Conservation (phyloP, 1,140 invertebrate species). For the Drosophila arizonae region DNA sequence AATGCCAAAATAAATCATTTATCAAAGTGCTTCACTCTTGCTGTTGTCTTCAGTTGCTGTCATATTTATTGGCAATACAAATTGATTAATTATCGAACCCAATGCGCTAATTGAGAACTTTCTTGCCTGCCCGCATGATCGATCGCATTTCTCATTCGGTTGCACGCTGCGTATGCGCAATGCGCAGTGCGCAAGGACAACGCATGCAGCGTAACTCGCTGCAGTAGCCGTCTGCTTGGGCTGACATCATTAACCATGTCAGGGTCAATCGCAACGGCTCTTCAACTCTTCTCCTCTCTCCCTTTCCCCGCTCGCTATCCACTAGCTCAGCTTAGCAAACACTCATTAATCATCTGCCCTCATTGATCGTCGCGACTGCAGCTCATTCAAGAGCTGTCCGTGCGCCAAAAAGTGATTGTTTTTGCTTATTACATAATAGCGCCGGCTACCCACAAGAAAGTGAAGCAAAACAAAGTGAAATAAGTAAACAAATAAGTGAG, state of each 20-base stretch:
- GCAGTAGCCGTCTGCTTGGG: slow-evolving; percentile 40
- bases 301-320: neutral
- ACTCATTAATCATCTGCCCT: slow-evolving; percentile 51
- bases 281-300: neutral
- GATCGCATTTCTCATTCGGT: slow-evolving; percentile 13
- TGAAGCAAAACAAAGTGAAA: slow-evolving; percentile 7
- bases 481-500: too few species aligned
- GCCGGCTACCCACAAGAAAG: slow-evolving; percentile 37
- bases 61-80: slow-evolving; percentile 78
- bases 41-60: slow-evolving; percentile 40
- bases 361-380: slow-evolving; percentile 30
- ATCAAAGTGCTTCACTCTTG: slow-evolving; percentile 44
- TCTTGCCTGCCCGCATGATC: slow-evolving; percentile 40
- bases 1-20: slow-evolving; percentile 48
- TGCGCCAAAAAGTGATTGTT: slow-evolving; percentile 57
- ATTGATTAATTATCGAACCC: slow-evolving; percentile 70
- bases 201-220: slow-evolving; percentile 42
- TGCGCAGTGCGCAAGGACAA: slow-evolving; percentile 40
- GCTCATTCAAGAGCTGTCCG: slow-evolving; percentile 48
- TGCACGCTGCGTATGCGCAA: slow-evolving; percentile 49
- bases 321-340: slow-evolving; percentile 20
- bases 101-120: slow-evolving; percentile 53
- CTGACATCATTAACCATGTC: slow-evolving; percentile 39
- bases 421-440: slow-evolving; percentile 44
- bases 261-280: slow-evolving; percentile 26